Conservation (phyloP, 2,888 invertebrate species). For the Acronicta psi region DNA sequence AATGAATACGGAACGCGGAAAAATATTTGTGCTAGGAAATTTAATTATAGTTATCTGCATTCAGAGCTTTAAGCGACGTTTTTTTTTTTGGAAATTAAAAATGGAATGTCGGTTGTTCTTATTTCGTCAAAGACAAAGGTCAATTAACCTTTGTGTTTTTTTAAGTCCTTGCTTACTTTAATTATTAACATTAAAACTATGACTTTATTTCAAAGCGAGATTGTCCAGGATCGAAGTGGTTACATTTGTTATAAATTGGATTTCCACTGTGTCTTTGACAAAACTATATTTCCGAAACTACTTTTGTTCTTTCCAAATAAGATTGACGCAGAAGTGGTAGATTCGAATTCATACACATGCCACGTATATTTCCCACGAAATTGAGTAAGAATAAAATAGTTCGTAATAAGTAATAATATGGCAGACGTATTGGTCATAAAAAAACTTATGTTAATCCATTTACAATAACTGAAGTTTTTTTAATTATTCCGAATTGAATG, state of each 20-base stretch:
- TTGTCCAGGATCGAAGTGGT: slow-evolving; percentile 33
- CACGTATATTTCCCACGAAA: slow-evolving; percentile 7
- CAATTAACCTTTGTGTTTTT: background rate
- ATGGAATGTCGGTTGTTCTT: slow-evolving; percentile 13
- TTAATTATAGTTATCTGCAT: slow-evolving; percentile 41
- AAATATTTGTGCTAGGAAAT: slow-evolving; percentile 43
- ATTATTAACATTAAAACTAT: slow-evolving; percentile 1
- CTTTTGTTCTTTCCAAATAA: slow-evolving; percentile 45
- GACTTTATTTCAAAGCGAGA: slow-evolving; percentile 32
- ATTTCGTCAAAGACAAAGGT: slow-evolving; percentile 10
- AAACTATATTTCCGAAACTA: slow-evolving; percentile 46
- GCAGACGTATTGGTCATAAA: background rate
- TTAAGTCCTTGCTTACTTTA: background rate
- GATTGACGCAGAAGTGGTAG: slow-evolving; percentile 32
- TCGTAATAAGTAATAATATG: background rate
- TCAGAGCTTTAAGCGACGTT: slow-evolving; percentile 27
- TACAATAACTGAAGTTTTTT: too few relatives aligned
- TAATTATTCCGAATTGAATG: too few relatives aligned
- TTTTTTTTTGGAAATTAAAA: slow-evolving; percentile 34
- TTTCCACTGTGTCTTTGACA: slow-evolving; percentile 35
- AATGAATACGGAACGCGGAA: slow-evolving; percentile 26
- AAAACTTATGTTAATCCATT: too few relatives aligned
- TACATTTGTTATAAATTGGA: slow-evolving; percentile 51
- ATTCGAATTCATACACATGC: slow-evolving; percentile 22
- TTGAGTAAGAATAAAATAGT: background rate